Evolutionary conservation across 2,113 vertebrate genomes (phyloP), one percentile per base, ranked within the genome.

Genomic region (Centropus unirufus): DNA sequence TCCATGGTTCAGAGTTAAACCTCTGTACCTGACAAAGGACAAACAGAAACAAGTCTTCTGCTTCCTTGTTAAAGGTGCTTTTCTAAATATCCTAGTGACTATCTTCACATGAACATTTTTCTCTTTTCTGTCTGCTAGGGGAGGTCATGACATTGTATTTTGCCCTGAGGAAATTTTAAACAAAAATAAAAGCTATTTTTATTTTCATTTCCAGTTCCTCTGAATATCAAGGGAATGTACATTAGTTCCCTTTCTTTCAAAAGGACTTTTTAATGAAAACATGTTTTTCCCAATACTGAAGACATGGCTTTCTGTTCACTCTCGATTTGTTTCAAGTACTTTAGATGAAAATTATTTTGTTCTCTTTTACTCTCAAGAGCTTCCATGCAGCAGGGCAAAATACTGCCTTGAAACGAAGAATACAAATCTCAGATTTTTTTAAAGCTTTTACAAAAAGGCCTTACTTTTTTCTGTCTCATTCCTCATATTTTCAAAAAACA

Each of bases 121-220:
- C 21, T 83, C 29, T 83, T 88, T 91, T 68, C 46, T 64, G 1
- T 81, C 83, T 87, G n/a, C 24, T 61, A 16, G 34, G 57, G 59
- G 39, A 94, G 72, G 72, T 92, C 68, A 46, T 27, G 82, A 81
- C 82, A 55, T 22, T 66, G 12, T 55, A 47, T 93, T 95, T 93
- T 83, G 44, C 55, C 75, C 68, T 32, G 44, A 90, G 72, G 82
- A 95, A 83, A 83, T 70, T 61, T 54, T 52, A 70, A 89, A 87
- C 61, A 90, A 83, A 92, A 92, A 89, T 72, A 85, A 87, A 94
- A 94, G 44, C 64, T 92, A 88, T 78, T 96, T 93, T 81, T 85
- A 32, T 95, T 88, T 93, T 81, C 44, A 83, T 61, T 93, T 91
- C 92, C 77, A 93, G 52, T 64, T 91, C 73, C 58, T 52, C 54